Evolutionary conservation across 2,797 vertebrate species (phyloP).

Genomic region (Clarias platycephalus): DNA sequence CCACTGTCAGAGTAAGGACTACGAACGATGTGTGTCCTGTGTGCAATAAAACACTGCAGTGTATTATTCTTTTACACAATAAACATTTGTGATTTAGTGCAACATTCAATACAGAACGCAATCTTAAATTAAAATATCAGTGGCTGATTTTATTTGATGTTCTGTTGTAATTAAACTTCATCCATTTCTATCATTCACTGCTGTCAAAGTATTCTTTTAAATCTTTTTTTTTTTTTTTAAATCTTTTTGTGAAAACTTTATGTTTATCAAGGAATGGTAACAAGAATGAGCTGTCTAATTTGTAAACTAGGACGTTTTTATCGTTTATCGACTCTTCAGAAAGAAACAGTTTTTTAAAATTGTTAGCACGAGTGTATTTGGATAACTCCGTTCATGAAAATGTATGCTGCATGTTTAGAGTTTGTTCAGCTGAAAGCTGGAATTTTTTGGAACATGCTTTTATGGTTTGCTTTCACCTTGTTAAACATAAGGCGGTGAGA

Average conservation of each 20-base stretch:
- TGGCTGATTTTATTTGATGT: not conserved
- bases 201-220: not conserved
- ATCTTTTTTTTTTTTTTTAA: not conserved
- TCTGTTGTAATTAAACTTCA: not conserved
- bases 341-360: not conserved
- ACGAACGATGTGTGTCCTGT: conserved; percentile 59
- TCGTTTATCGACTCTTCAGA: not conserved
- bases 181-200: not conserved
- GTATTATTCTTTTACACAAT: conserved; percentile 57
- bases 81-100: not conserved
- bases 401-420: not conserved
- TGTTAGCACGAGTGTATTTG: not conserved
- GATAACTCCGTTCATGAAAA: conserved; percentile 1
- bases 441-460: not conserved
- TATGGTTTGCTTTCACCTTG: not conserved
- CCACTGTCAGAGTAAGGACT: not conserved
- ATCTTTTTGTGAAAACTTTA: no score
- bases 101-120: no score
- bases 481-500: conserved; percentile 9
- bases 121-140: not conserved
- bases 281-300: conserved; percentile 49
- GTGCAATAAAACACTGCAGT: conserved; percentile 64
- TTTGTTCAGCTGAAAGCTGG: not conserved
- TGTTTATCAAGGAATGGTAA: not conserved
- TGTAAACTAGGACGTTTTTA: conserved; percentile 48